Evolutionary conservation across 2,797 vertebrate genomes (phyloP), one percentile per base, ranked within the genome.

Genomic region (Cynodonichthys magdalenae): DNA sequence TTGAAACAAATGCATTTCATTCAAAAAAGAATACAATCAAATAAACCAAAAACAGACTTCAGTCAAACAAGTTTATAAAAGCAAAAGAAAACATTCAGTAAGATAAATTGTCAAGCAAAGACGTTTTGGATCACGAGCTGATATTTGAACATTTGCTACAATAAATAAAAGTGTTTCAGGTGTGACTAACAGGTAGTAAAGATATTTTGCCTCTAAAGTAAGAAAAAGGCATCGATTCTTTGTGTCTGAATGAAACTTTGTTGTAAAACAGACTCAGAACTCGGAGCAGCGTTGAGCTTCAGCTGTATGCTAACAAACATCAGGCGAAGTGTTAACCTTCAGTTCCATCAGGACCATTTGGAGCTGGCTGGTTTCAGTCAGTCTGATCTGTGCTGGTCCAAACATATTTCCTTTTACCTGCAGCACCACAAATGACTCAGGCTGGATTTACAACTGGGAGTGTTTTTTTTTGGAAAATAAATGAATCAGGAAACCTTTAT

Each of bases 21-120:
- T 76, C 72, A 68, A 29, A 61, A 69, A 34, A 61, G 7, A 65
- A 3, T 61, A 83, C 83, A 86, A 88, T 82, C 80, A 51, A 69
- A 9, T 20, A 74, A 58, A 41, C 41, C 59, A 69, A 71, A 70
- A 59, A 59, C 18, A n/a, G 36, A 52, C 31, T 45, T 4, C 6
- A 58, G 28, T 44, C 46, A 57, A 36, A 65, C 31, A 50, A 53
- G 15, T 28, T 19, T 24, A 14, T 6, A 49, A 20, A 47, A 19
- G 12, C 6, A 36, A 31, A 6, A 8, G 2, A 49, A 75, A 68
- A 76, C 55, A 72, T 77, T 80, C 63, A 62, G 36, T 39, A 11
- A 39, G 57, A 46, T 12, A 20, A 58, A 63, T 1, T 41, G 36
- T 68, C 19, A 15, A 69, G 36, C 36, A 39, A 39, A 39, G 10